Conservation (phyloP, 2,888 invertebrate genomes). For the Lithophane ornitopus region DNA sequence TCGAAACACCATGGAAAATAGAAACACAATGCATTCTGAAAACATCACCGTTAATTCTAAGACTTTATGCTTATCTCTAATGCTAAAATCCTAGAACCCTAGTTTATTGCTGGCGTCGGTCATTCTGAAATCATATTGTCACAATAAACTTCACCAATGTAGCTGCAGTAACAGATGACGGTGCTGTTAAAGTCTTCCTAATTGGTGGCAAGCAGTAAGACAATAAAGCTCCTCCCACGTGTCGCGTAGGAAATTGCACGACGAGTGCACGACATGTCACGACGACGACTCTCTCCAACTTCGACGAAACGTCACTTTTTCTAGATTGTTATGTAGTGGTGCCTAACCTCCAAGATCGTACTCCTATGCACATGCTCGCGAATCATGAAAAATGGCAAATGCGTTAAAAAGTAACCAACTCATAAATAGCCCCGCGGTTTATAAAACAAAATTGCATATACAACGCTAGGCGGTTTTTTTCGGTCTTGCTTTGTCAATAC, state of each 20-base stretch:
- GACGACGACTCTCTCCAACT: not conserved
- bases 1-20: not conserved
- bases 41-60: not conserved
- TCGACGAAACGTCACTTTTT: not conserved
- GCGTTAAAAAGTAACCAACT: not conserved
- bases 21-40: not conserved
- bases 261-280: not conserved
- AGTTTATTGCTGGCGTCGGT: not conserved
- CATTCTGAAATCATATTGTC: constrained; percentile 5
- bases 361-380: not conserved
- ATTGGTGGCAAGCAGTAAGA: constrained; percentile 23
- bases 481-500: not conserved
- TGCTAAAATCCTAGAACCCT: not conserved
- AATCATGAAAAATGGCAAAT: not conserved
- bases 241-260: not conserved
- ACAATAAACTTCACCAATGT: constrained; percentile 19
- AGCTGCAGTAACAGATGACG: constrained; percentile 11
- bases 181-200: not conserved
- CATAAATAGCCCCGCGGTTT: not conserved
- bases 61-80: not conserved
- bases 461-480: not conserved
- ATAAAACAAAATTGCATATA: not conserved
- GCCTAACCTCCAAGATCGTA: not conserved
- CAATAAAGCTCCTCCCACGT: constrained; percentile 30
- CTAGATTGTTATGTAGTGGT: too few species aligned